phyloP scores from a whole-genome alignment of 53 echinoderm and acorn worm genomes.

The Apostichopus leukothele region DNA sequence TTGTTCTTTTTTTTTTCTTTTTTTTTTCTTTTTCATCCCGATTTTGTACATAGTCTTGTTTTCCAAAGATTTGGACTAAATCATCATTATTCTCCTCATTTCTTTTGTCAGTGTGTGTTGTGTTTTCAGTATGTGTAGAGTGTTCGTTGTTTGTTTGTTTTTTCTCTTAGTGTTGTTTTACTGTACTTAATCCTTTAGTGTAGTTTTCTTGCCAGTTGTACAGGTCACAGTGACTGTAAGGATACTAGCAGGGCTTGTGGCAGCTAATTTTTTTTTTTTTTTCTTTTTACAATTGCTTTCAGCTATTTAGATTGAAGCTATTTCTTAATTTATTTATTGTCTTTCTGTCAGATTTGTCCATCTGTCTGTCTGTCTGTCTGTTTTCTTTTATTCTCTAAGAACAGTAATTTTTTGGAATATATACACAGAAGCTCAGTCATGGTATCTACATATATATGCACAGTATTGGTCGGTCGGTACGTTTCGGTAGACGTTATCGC shows the following conservation, averaged over 20 bases:
- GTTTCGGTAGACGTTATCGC: background rate
- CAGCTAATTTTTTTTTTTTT: constrained; percentile 13
- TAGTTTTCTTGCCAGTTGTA: constrained; percentile 38
- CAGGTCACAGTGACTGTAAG: constrained; percentile 35
- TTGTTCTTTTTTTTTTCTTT: background rate
- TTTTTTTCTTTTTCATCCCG: background rate
- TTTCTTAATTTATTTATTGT: too few species aligned
- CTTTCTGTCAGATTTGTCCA: background rate
- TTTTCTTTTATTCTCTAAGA: background rate
- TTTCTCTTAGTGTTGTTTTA: background rate
- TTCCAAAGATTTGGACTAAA: constrained; percentile 19
- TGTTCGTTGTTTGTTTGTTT: background rate
- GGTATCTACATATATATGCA: background rate
- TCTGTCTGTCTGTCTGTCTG: background rate
- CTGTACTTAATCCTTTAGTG: constrained; percentile 1
- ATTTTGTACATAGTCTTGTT: background rate
- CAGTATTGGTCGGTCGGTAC: background rate
- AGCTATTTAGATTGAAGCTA: background rate
- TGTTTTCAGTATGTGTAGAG: background rate
- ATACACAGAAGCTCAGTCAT: background rate
- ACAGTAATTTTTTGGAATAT: background rate
- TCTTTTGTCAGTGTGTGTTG: background rate
- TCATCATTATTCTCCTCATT: background rate
- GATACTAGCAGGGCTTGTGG: constrained; percentile 15
- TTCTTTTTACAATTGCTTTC: constrained; percentile 2